Evolutionary conservation across 1,140 invertebrate species (phyloP), one percentile per base, ranked within the genome.

Genomic region (Dendroctonus valens): DNA sequence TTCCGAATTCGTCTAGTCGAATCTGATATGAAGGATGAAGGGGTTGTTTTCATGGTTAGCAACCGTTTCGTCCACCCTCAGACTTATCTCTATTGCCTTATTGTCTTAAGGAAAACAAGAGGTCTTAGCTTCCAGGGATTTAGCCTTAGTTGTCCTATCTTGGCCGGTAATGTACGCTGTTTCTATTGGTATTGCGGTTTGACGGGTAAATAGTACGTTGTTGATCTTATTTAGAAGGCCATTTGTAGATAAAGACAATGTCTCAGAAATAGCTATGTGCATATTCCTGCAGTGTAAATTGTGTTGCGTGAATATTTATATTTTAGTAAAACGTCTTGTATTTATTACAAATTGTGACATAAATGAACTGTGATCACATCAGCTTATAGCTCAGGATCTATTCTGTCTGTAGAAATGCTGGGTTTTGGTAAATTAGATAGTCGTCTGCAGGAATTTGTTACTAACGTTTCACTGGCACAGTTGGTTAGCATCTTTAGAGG

Each of bases 11-110:
- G 58, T 51, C 15, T 65, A 58, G 49, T 70, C 70, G 73, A 69
- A 75, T 75, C 74, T 69, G 70, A 74, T 73, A 73, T 66, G 72
- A 73, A 67, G 70, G 70, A 74, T 73, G 74, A 76, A 75, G 75
- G 75, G 74, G 75, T 76, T 74, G 71, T 53, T 67, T 73, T 71
- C 69, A 63, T 64, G 69, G 74, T 61, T 59, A 41, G 41, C 52
- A 64, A 41, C 61, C 65, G 50, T 68, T 64, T 70, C 52, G 58
- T 55, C 50, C 59, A 66, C 51, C 62, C 53, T 63, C 41, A 41
- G 65, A 68, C 65, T 69, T 69, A 69, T 69, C 68, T 69, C 46
- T 66, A 51, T 66, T 66, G 67, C 62, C 55, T 63, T 69, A 69
- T 69, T 69, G 67, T 69, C 61, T 68, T 58, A 68, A 68, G 66